Percentiles rank a stretch among this genome's conserved stretches.
Evolutionary conservation across 1,140 invertebrate genomes (phyloP).

Genomic region (Chironomus tepperi): DNA sequence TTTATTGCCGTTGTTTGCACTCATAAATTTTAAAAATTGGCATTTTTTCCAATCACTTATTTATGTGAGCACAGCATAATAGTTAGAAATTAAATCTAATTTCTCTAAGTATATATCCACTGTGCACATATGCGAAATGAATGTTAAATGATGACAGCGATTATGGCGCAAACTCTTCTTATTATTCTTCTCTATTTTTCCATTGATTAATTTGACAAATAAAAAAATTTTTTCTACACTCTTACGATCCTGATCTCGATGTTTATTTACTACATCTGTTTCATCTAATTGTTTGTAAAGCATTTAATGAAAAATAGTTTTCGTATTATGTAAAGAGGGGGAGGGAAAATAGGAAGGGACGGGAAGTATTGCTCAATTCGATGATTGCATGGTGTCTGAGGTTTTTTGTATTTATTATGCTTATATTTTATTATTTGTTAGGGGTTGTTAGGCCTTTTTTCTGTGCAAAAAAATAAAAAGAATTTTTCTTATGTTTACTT

Average conservation of each 20-base stretch:
- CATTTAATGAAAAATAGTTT: not conserved
- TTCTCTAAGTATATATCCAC: not conserved
- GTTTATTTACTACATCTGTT: slow-evolving; percentile 22
- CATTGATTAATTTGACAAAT: slow-evolving; percentile 18
- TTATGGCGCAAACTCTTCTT: slow-evolving; percentile 4
- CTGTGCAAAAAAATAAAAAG: no score
- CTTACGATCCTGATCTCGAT: not conserved
- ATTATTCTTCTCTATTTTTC: not conserved
- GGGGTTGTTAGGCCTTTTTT: not conserved
- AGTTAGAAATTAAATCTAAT: no score
- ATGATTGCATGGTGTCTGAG: slow-evolving; percentile 22
- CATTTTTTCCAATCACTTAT: not conserved
- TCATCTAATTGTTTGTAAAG: slow-evolving; percentile 20
- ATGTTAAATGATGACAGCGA: not conserved
- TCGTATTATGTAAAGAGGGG: not conserved
- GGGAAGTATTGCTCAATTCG: slow-evolving; percentile 8
- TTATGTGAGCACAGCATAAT: no score
- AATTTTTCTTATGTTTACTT: not conserved
- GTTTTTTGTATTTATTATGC: not conserved
- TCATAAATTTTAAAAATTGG: not conserved
- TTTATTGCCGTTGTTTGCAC: no score
- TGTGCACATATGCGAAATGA: not conserved
- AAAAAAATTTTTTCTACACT: not conserved
- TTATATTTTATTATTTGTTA: not conserved
- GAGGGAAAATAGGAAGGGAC: not conserved